phyloP scores from a whole-genome alignment of 2,888 invertebrate species.

The Tiphia femorata region DNA sequence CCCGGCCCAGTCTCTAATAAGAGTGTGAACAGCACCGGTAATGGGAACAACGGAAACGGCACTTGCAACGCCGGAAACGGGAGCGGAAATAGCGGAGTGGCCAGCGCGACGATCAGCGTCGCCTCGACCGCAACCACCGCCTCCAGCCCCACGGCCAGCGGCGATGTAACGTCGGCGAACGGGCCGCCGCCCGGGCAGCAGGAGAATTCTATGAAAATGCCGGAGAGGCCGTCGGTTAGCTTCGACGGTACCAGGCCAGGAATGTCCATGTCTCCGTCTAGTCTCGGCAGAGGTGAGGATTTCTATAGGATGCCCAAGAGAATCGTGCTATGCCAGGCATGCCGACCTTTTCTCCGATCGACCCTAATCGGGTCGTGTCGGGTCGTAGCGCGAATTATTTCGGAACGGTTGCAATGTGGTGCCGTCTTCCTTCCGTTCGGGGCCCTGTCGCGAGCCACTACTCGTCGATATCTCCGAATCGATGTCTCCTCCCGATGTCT shows the following conservation, averaged over 20 bases:
- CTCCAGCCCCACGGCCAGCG: constrained; percentile 52
- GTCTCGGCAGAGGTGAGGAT: constrained; percentile 81
- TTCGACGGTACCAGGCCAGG: constrained; percentile 63
- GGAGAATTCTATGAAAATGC: constrained; percentile 58
- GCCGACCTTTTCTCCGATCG: too few relatives aligned
- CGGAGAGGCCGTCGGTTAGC: constrained; percentile 53
- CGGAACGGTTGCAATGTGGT: too few relatives aligned
- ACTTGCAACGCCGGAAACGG: constrained; percentile 17
- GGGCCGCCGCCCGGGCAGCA: constrained; percentile 45
- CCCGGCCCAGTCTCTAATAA: constrained; percentile 35
- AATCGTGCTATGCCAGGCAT: too few relatives aligned
- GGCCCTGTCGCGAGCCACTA: too few relatives aligned
- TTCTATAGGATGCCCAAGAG: too few relatives aligned
- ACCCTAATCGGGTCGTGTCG: too few relatives aligned
- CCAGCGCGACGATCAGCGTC: constrained; percentile 49
- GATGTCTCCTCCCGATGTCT: too few relatives aligned
- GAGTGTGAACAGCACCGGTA: constrained; percentile 32
- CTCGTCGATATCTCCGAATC: too few relatives aligned
- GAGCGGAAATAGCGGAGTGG: constrained; percentile 26
- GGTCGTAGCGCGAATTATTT: too few relatives aligned
- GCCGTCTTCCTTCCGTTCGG: too few relatives aligned
- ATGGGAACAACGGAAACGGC: constrained; percentile 26
- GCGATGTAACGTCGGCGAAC: constrained; percentile 53
- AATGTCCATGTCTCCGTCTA: constrained; percentile 79
- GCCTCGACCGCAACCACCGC: constrained; percentile 55